A percentile compares a stretch with the other conserved stretches of the same genome.
These are phyloP conservation scores for Acronicta aceris DNA, from an alignment of 2,888 invertebrate species.

Conservation along the genomic window DNA sequence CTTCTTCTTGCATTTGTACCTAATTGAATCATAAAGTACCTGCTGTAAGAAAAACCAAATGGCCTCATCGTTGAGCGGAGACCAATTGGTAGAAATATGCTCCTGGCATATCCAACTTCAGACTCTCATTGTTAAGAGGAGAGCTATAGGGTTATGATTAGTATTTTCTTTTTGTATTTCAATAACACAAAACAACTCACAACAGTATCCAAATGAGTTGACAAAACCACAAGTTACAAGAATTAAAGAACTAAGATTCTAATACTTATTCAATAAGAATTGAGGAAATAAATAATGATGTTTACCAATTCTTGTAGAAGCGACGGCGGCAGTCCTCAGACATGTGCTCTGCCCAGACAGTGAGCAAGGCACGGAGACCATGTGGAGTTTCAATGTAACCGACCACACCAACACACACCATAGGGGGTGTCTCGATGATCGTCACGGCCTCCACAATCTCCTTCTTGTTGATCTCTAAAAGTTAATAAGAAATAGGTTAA, in stretches of 20 bases:
- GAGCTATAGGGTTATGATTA: conserved; percentile 85
- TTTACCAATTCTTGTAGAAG: conserved; percentile 99
- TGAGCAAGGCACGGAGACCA: conserved; percentile 97
- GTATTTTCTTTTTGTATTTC: conserved; percentile 42
- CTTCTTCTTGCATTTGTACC: conserved; percentile 99
- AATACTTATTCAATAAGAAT: too few species aligned
- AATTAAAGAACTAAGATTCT: too few species aligned
- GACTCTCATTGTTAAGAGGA: conserved; percentile 93
- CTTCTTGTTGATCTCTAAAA: conserved; percentile 99
- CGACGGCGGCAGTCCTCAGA: conserved; percentile 99
- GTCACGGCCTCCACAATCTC: conserved; percentile 99
- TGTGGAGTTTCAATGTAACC: conserved; percentile 99
- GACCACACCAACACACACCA: conserved; percentile 99
- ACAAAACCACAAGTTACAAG: background rate
- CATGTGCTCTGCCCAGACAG: conserved; percentile 99
- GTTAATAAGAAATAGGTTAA: conserved; percentile 3
- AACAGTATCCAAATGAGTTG: too few species aligned
- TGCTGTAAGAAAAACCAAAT: conserved; percentile 87
- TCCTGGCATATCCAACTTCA: conserved; percentile 67
- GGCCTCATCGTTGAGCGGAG: conserved; percentile 94
- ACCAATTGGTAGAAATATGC: conserved; percentile 80
- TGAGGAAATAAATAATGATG: background rate
- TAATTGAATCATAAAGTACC: conserved; percentile 82
- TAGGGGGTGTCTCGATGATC: conserved; percentile 99
- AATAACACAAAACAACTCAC: background rate